Percentiles rank a stretch among this genome's conserved stretches.
Evolutionary conservation across 2,113 vertebrate genomes (phyloP).

Genomic region (Grammomys dolichurus): DNA sequence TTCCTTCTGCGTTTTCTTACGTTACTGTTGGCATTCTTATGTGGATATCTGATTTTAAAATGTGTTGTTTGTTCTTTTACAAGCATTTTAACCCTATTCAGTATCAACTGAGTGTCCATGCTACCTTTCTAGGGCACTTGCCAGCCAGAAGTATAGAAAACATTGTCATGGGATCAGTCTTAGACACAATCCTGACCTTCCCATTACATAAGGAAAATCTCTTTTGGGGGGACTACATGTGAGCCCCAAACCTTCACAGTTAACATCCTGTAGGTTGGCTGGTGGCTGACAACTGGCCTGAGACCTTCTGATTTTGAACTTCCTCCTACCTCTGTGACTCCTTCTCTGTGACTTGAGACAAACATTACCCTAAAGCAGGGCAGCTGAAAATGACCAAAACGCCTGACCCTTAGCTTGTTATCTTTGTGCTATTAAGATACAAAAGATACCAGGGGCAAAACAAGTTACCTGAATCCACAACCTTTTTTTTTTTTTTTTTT

Average conservation of each 20-base stretch:
- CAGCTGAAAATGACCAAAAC: background rate
- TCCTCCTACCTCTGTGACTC: background rate
- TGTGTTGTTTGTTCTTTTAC: slow-evolving; percentile 44
- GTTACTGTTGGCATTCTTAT: background rate
- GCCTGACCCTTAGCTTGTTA: background rate
- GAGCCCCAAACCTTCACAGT: background rate
- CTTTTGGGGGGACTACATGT: background rate
- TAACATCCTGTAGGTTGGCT: background rate
- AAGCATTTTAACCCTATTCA: slow-evolving; percentile 52
- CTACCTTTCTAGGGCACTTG: slow-evolving; percentile 60
- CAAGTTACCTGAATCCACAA: background rate
- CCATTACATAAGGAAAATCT: background rate
- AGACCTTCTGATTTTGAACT: background rate
- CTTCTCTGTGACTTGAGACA: background rate
- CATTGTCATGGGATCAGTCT: background rate
- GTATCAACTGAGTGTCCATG: background rate
- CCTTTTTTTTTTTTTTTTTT: background rate
- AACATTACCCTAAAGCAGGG: background rate
- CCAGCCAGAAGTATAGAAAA: slow-evolving; percentile 10
- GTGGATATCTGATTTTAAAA: background rate
- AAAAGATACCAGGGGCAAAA: background rate
- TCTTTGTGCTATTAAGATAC: background rate
- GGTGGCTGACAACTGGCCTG: background rate
- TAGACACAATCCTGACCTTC: background rate
- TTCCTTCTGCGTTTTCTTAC: background rate